Conservation (phyloP, 2,797 vertebrate species). For the Euphonia xanthogaster region DNA sequence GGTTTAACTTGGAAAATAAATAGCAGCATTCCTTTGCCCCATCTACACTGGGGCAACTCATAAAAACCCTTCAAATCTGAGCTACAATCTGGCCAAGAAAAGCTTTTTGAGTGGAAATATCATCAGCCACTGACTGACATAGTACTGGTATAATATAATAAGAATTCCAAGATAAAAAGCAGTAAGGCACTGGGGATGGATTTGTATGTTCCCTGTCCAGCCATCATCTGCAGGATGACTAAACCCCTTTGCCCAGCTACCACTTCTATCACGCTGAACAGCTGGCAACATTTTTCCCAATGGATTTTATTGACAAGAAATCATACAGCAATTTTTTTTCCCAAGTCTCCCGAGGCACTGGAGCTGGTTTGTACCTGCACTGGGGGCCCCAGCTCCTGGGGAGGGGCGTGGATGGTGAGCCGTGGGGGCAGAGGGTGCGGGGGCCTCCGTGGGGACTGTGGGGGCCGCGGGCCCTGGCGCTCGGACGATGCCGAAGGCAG, state of each 20-base stretch:
- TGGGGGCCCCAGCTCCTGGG: conserved; percentile 88
- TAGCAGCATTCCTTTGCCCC: not conserved
- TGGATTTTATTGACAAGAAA: not conserved
- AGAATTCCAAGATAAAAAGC: not conserved
- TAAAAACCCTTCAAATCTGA: not conserved
- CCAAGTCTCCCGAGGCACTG: not conserved
- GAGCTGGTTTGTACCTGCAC: conserved; percentile 78
- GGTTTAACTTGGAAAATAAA: not conserved
- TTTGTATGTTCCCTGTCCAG: not conserved
- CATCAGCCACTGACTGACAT: not conserved
- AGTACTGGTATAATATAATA: not conserved
- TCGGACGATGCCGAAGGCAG: conserved; percentile 80
- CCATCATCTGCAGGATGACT: not conserved
- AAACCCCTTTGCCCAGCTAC: not conserved
- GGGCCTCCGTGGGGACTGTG: conserved; percentile 88
- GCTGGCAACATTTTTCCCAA: not conserved
- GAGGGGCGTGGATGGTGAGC: conserved; percentile 85
- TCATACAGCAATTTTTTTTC: not conserved
- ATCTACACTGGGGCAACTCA: not conserved
- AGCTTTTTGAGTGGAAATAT: not conserved
- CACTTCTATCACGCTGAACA: not conserved
- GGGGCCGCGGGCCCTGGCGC: conserved; percentile 81
- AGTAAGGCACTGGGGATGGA: not conserved
- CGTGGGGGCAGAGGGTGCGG: conserved; percentile 86
- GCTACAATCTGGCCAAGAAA: not conserved